A percentile compares a stretch with the other conserved stretches of the same genome.
Evolutionary conservation across 2,113 vertebrate genomes (phyloP).

Genomic region (Sceloporus tristichus): DNA sequence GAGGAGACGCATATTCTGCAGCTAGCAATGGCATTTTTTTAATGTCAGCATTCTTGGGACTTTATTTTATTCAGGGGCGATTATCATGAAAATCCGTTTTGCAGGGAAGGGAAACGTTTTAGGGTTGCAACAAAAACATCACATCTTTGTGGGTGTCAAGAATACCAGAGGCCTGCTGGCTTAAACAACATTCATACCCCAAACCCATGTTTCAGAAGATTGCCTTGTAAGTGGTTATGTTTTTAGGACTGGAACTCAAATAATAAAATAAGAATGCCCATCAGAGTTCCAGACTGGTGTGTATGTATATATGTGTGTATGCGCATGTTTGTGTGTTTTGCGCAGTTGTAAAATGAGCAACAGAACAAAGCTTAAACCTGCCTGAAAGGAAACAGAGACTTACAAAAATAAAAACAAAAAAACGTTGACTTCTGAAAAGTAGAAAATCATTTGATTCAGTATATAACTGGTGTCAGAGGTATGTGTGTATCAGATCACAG

Average conservation of each 20-base stretch:
- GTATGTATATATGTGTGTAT: too few relatives aligned
- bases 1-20: conserved; percentile 47
- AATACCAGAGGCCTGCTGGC: background rate
- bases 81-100: conserved; percentile 2
- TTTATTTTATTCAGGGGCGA: conserved; percentile 44
- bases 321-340: background rate
- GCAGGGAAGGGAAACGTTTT: conserved; percentile 22
- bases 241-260: rapidly evolving
- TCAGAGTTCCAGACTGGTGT: background rate
- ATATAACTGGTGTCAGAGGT: background rate
- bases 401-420: background rate
- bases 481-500: too few relatives aligned
- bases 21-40: conserved; percentile 51
- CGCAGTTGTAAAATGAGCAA: background rate
- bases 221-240: background rate
- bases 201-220: background rate
- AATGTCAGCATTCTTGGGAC: conserved; percentile 68
- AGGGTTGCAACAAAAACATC: conserved; percentile 30
- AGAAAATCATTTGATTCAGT: background rate
- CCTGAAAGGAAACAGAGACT: background rate
- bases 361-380: background rate
- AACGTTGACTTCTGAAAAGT: background rate
- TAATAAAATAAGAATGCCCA: background rate
- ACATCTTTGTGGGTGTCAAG: background rate
- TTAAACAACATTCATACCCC: background rate